Evolutionary conservation across 1,140 invertebrate genomes (phyloP).

Genomic region (Araneus ventricosus): DNA sequence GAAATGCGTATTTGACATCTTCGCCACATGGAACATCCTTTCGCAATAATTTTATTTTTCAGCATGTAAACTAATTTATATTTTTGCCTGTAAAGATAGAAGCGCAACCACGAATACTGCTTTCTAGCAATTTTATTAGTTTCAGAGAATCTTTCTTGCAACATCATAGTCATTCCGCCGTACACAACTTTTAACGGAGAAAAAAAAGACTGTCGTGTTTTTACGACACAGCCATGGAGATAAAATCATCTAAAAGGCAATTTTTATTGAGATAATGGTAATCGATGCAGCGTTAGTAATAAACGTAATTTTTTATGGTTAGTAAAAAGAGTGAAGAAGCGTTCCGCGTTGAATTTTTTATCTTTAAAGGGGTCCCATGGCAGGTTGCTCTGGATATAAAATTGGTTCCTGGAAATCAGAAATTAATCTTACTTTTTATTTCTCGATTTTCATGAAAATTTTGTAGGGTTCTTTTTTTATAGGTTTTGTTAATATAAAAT

Average conservation of each 20-base stretch:
- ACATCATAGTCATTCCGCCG: neutral
- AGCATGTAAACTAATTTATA: neutral
- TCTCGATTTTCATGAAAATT: neutral
- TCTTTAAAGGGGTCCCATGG: neutral
- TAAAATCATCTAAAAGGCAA: slow-evolving; percentile 11
- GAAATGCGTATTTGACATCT: neutral
- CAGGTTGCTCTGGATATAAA: neutral
- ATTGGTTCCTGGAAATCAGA: neutral
- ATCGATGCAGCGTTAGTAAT: slow-evolving; percentile 8
- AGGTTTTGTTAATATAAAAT: too few relatives aligned
- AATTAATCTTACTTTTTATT: neutral
- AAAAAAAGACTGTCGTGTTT: neutral
- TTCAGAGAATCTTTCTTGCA: neutral
- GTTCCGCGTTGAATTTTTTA: neutral
- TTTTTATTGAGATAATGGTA: slow-evolving; percentile 27
- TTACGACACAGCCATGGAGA: neutral
- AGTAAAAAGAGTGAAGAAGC: neutral
- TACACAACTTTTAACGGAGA: neutral
- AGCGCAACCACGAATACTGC: neutral
- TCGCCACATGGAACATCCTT: neutral
- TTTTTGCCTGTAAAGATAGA: neutral
- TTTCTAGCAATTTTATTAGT: neutral
- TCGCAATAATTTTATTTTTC: neutral
- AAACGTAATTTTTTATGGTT: slow-evolving; percentile 22
- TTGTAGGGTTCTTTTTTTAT: neutral